phyloP scores from a whole-genome alignment of 2,113 vertebrate genomes.

The Channa maculata region DNA sequence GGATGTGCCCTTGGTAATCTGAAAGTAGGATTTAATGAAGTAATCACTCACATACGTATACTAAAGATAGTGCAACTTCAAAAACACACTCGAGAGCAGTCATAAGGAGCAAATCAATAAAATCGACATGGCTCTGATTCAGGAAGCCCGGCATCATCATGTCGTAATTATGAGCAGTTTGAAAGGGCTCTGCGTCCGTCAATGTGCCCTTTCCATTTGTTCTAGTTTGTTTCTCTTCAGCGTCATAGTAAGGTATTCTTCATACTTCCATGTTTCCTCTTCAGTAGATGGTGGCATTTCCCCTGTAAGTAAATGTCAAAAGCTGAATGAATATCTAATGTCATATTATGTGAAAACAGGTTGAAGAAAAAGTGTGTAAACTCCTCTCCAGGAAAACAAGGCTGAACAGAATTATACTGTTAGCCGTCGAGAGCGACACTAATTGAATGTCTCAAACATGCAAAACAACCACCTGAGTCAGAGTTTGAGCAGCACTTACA shows the following conservation, averaged over 20 bases:
- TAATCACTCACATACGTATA: constrained; percentile 15
- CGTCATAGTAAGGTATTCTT: not conserved
- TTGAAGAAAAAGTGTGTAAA: no score
- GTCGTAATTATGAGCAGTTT: constrained; percentile 23
- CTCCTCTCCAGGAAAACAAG: not conserved
- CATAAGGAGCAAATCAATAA: constrained; percentile 23
- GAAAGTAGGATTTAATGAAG: constrained; percentile 27
- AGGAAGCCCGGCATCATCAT: not conserved
- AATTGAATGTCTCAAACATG: not conserved
- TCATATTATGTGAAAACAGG: not conserved
- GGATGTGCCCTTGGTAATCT: not conserved
- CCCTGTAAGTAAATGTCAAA: constrained; percentile 1
- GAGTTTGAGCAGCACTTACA: not conserved
- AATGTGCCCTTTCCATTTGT: constrained; percentile 20
- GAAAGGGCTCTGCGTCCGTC: constrained; percentile 3
- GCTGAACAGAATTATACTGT: not conserved
- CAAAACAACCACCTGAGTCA: not conserved
- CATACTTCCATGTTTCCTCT: not conserved
- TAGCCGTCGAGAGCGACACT: not conserved
- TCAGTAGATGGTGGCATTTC: not conserved
- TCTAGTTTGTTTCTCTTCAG: not conserved
- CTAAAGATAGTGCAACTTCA: not conserved
- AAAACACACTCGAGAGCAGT: constrained; percentile 12
- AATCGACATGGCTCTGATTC: constrained; percentile 8
- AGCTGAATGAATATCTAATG: not conserved